phyloP scores from a whole-genome alignment of 2,888 invertebrate species.

The Bhutanitis thaidina region DNA sequence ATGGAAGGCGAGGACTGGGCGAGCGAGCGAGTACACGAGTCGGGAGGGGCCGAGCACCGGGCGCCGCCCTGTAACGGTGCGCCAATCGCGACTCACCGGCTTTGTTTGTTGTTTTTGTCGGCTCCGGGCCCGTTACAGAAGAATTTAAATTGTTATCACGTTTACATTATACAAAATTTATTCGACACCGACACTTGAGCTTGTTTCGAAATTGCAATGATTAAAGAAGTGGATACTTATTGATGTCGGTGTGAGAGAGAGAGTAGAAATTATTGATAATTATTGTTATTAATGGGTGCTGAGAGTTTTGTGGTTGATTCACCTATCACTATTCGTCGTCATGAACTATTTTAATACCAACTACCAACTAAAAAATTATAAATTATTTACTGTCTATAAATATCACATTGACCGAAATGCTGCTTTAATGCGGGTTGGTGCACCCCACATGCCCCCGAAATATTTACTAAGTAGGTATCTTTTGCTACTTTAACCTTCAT shows the following conservation, averaged over 20 bases:
- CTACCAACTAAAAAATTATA: too few relatives aligned
- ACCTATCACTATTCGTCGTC: neutral
- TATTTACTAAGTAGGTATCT: too few relatives aligned
- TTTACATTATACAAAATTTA: conserved; percentile 80
- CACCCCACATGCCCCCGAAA: too few relatives aligned
- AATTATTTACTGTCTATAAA: too few relatives aligned
- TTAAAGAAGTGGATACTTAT: conserved; percentile 72
- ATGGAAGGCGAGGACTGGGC: conserved; percentile 72
- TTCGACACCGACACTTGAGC: conserved; percentile 78
- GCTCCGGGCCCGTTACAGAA: conserved; percentile 76
- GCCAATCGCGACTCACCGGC: conserved; percentile 55
- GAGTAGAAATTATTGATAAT: conserved; percentile 39
- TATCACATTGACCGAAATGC: too few relatives aligned
- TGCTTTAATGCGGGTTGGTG: neutral
- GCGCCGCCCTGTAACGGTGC: conserved; percentile 39
- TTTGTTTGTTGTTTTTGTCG: conserved; percentile 80
- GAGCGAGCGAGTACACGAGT: conserved; percentile 77
- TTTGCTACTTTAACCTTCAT: too few relatives aligned
- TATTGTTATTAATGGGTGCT: conserved; percentile 36
- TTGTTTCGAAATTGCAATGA: conserved; percentile 80
- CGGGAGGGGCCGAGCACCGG: conserved; percentile 47
- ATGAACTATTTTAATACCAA: too few relatives aligned
- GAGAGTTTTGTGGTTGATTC: conserved; percentile 7
- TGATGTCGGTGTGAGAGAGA: conserved; percentile 43
- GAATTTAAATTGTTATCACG: conserved; percentile 81